Evolutionary conservation across 2,797 vertebrate genomes (phyloP).

Genomic region (Epinephelus malabaricus): DNA sequence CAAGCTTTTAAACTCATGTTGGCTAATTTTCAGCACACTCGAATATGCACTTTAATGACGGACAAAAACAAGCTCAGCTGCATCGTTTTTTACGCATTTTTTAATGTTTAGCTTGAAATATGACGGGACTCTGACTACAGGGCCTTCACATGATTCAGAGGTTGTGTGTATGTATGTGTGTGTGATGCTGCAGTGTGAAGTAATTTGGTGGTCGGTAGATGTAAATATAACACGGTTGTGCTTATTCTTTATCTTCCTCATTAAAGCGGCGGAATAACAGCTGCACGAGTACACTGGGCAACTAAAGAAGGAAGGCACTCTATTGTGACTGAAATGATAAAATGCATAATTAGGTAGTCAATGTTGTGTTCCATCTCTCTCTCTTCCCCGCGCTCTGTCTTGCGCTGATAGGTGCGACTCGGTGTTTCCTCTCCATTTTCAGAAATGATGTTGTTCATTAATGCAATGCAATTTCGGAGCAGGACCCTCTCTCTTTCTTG

Average conservation of each 20-base stretch:
- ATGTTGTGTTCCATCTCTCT: slow-evolving; percentile 78
- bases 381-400: slow-evolving; percentile 61
- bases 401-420: slow-evolving; percentile 74
- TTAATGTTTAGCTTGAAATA: background rate
- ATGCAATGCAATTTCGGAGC: slow-evolving; percentile 68
- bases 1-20: slow-evolving; percentile 37
- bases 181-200: slow-evolving; percentile 45
- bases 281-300: slow-evolving; percentile 84
- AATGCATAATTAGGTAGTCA: slow-evolving; percentile 86
- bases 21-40: slow-evolving; percentile 39
- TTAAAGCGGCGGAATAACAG: slow-evolving; percentile 86
- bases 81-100: slow-evolving; percentile 11
- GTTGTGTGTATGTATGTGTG: background rate
- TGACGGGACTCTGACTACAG: background rate
- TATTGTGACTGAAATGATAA: slow-evolving; percentile 88
- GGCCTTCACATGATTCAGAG: slow-evolving; percentile 18
- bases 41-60: slow-evolving; percentile 35
- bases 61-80: slow-evolving; percentile 27
- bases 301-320: slow-evolving; percentile 84
- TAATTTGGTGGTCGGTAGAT: slow-evolving; percentile 75
- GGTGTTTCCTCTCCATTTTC: slow-evolving; percentile 75
- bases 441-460: slow-evolving; percentile 83
- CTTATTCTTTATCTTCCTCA: slow-evolving; percentile 89
- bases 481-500: slow-evolving; percentile 42
- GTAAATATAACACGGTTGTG: slow-evolving; percentile 81